These are phyloP conservation scores for Peromyscus leucopus DNA, from an alignment of 2,113 vertebrate species.

Conservation along the genomic window DNA sequence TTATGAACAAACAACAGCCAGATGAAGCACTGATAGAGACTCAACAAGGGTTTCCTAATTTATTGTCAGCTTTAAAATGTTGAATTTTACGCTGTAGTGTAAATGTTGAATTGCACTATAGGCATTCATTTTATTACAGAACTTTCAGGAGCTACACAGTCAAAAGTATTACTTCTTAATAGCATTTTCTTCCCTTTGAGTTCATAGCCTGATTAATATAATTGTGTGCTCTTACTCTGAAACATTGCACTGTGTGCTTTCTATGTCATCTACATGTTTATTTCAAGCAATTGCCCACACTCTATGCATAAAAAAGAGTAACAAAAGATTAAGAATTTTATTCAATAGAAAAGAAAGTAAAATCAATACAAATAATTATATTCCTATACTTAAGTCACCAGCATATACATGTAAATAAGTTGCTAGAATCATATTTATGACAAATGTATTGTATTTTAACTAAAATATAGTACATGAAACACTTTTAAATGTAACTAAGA, in stretches of 20 bases:
- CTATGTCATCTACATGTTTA: background rate
- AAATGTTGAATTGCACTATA: background rate
- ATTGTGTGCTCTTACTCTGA: background rate
- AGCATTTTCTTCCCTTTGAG: background rate
- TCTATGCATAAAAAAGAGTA: background rate
- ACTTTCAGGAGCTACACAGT: background rate
- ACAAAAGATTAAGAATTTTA: background rate
- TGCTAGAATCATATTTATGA: background rate
- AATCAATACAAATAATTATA: background rate
- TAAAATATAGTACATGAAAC: background rate
- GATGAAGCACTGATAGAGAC: slow-evolving; percentile 15
- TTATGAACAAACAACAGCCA: background rate
- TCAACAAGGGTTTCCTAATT: slow-evolving; percentile 55
- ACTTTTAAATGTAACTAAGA: background rate
- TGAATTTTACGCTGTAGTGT: background rate
- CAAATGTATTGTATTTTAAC: background rate
- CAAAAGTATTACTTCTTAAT: background rate
- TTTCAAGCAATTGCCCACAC: slow-evolving; percentile 8
- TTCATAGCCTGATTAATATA: background rate
- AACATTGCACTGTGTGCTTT: background rate
- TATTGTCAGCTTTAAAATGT: slow-evolving; percentile 21
- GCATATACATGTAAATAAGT: background rate
- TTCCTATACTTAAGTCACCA: background rate
- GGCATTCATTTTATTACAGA: background rate
- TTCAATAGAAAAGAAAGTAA: background rate